Evolutionary conservation across 2,113 vertebrate species (phyloP), one percentile per base, ranked within the genome.

Genomic region (Ondatra zibethicus): DNA sequence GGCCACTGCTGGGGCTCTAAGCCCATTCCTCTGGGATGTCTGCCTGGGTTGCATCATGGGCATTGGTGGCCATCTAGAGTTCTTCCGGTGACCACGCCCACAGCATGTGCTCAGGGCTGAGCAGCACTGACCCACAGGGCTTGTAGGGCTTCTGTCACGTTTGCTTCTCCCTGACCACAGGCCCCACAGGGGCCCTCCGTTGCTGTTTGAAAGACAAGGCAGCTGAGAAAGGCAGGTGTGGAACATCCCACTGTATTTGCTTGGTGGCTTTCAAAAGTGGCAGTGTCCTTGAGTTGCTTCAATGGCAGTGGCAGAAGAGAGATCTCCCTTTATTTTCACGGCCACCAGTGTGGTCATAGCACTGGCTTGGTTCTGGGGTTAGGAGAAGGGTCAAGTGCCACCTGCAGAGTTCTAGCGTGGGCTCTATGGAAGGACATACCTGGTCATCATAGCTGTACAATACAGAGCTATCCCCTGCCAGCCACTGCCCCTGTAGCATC

Each of bases 271-370:
- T 58, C 19, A 4, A 58, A 58, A 85, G 82, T 29, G 16, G 31
- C 4, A 39, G 72, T 5, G 3, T 21, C 68, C 11, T 7, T 0
- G 0, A 16, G 27, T 81, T 14, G 76, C 13, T 42, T 45, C 33
- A 12, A 17, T 29, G 3, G 9, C 5, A 21, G 12, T 14, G 31
- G 9, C 31, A 68, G 36, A 33, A 50, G 75, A 47, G 1, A 16
- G 5, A 3, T n/a, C 7, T 3, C 1, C 16, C 29, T 11, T 13
- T 4, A 0, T 8, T 36, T 2, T 3, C 2, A 0, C 2, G 0
- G 21, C 36, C 10, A 0, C 66, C 0, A 2, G 1, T 0, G 29
- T 5, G 42, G 88, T 1, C 68, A 0, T 9, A 10, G 65, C 17
- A 0, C 17, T 5, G 23, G 12, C 42, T 1, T 82, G 36, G 23